phyloP scores from a whole-genome alignment of 1,140 invertebrate species.

The Dendrolimus kikuchii region DNA sequence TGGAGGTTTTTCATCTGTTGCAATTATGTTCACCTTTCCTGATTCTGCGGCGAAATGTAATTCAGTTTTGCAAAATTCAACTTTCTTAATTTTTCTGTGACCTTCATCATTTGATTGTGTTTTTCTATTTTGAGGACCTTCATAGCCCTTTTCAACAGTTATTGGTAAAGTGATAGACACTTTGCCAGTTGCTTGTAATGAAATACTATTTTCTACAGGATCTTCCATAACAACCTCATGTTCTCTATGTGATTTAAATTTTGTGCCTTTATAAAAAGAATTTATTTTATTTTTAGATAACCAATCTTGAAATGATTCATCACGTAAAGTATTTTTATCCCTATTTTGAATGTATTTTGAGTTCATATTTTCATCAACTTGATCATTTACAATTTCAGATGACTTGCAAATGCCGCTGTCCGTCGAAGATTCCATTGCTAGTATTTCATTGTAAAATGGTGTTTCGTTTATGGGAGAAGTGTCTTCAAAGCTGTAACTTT shows the following conservation, averaged over 20 bases:
- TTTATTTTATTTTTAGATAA: constrained; percentile 50
- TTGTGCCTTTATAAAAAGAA: constrained; percentile 22
- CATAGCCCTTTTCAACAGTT: constrained; percentile 40
- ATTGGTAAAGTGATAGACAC: constrained; percentile 64
- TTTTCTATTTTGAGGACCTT: constrained; percentile 21
- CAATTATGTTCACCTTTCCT: constrained; percentile 88
- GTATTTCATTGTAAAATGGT: constrained; percentile 60
- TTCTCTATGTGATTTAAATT: constrained; percentile 25
- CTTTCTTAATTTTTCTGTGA: constrained; percentile 78
- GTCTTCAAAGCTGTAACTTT: constrained; percentile 83
- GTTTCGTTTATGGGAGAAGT: constrained; percentile 66
- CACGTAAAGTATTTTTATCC: constrained; percentile 21
- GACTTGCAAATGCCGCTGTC: constrained; percentile 82
- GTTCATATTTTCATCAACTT: constrained; percentile 23
- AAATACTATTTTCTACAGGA: constrained; percentile 39
- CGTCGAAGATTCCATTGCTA: constrained; percentile 77
- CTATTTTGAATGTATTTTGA: constrained; percentile 15
- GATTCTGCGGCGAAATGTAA: constrained; percentile 89
- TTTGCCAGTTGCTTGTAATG: constrained; percentile 52
- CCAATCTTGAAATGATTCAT: constrained; percentile 61
- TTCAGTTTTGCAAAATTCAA: constrained; percentile 90
- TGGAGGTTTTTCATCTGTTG: constrained; percentile 87
- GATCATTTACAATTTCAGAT: constrained; percentile 74
- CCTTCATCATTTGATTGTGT: constrained; percentile 29
- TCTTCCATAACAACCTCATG: constrained; percentile 27